phyloP scores from a whole-genome alignment of 2,888 invertebrate genomes.

The Chironomus riparius region DNA sequence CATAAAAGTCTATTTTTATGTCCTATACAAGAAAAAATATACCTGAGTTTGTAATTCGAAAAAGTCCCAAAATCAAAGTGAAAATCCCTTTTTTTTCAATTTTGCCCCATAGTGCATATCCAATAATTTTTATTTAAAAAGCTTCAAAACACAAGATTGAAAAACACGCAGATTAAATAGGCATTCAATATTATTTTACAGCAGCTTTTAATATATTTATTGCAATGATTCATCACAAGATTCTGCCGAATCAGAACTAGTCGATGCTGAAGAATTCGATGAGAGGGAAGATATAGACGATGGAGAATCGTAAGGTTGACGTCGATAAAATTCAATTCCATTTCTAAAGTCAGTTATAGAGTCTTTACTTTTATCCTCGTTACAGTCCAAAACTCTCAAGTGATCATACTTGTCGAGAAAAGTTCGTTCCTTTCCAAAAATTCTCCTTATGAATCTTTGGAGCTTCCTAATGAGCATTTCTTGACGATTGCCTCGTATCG shows the following conservation, averaged over 20 bases:
- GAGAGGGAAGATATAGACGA: not conserved
- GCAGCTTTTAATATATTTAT: not conserved
- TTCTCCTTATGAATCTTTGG: slow-evolving; percentile 35
- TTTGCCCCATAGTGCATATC: too few relatives aligned
- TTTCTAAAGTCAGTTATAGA: slow-evolving; percentile 39
- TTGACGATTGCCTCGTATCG: slow-evolving; percentile 28
- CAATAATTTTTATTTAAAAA: not conserved
- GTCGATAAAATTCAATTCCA: slow-evolving; percentile 39
- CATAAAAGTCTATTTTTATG: too few relatives aligned
- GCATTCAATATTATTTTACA: not conserved
- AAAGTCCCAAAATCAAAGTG: too few relatives aligned
- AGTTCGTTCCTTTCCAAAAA: slow-evolving; percentile 37
- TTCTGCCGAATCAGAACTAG: slow-evolving; percentile 9
- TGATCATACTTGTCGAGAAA: slow-evolving; percentile 32
- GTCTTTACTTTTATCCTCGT: slow-evolving; percentile 39
- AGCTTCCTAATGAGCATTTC: slow-evolving; percentile 33
- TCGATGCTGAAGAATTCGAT: not conserved
- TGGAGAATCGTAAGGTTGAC: slow-evolving; percentile 23
- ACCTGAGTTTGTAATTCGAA: too few relatives aligned
- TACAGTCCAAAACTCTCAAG: slow-evolving; percentile 39
- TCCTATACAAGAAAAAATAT: too few relatives aligned
- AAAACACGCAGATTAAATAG: not conserved
- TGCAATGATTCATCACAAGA: slow-evolving; percentile 16
- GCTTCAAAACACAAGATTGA: not conserved
- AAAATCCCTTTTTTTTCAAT: too few relatives aligned